A percentile compares a stretch with the other conserved stretches of the same genome.
phyloP scores from a whole-genome alignment of 1,140 invertebrate genomes.

The Globodera ellingtonae region DNA sequence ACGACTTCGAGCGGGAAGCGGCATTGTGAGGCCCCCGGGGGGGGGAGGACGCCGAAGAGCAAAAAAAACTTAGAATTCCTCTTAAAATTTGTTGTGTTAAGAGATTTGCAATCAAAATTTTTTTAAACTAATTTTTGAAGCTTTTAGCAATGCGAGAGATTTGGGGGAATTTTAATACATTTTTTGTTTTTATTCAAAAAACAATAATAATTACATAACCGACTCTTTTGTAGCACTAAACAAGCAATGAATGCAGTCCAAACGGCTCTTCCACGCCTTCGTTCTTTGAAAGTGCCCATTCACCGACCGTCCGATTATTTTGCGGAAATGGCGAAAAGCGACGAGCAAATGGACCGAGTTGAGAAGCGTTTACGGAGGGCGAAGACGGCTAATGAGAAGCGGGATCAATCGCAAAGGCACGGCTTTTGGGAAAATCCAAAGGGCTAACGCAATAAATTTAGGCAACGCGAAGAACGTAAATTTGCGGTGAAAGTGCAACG shows the following conservation, averaged over 20 bases:
- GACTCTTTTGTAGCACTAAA: constrained; percentile 52
- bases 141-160: no score
- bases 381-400: constrained; percentile 1
- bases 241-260: constrained; percentile 56
- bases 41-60: no score
- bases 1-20: constrained; percentile 21
- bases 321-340: constrained; percentile 97
- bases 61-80: no score
- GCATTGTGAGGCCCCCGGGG: constrained; percentile 8
- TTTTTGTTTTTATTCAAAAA: no score
- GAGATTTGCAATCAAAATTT: no score
- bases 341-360: constrained; percentile 94
- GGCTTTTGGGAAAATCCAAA: not conserved
- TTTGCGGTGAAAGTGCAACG: constrained; percentile 78
- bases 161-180: no score
- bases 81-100: no score
- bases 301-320: constrained; percentile 87
- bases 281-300: constrained; percentile 46
- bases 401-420: constrained; percentile 12
- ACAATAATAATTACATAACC: no score
- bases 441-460: constrained; percentile 70
- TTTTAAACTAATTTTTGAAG: no score
- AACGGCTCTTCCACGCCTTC: constrained; percentile 50
- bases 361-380: constrained; percentile 42
- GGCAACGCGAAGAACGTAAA: constrained; percentile 85